A percentile compares a stretch with the other conserved stretches of the same genome.
Evolutionary conservation across 2,113 vertebrate species (phyloP).

Genomic region (Salvelinus namaycush): DNA sequence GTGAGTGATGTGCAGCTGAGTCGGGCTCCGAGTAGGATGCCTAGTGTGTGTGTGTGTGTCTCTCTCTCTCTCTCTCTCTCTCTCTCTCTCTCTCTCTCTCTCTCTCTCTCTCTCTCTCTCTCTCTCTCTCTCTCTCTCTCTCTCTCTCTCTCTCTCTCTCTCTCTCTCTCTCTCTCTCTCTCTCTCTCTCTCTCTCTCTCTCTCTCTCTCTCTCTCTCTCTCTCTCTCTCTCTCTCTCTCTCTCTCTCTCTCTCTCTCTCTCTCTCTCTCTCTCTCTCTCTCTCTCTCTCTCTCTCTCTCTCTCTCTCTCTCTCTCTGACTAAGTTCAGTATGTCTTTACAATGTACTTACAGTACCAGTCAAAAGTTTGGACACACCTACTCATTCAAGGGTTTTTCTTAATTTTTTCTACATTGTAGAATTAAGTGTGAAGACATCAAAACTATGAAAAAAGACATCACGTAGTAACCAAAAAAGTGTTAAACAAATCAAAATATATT

Average conservation of each 20-base stretch:
- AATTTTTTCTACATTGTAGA: too few species aligned
- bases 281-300: neutral
- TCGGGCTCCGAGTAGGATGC: too few species aligned
- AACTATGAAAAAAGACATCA: too few species aligned
- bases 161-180: neutral
- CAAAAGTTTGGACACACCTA: too few species aligned
- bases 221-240: neutral
- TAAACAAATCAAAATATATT: too few species aligned
- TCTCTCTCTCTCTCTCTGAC: neutral
- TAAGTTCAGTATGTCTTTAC: too few species aligned
- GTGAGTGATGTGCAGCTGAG: too few species aligned
- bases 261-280: neutral
- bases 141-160: neutral
- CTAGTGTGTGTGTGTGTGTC: neutral
- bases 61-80: neutral
- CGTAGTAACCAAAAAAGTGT: too few species aligned
- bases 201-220: neutral
- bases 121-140: neutral
- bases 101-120: neutral
- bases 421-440: too few species aligned
- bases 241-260: neutral
- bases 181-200: neutral
- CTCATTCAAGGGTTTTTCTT: too few species aligned
- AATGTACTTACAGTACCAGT: too few species aligned
- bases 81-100: neutral